phyloP scores from a whole-genome alignment of 2,797 vertebrate genomes.

The Falco peregrinus region DNA sequence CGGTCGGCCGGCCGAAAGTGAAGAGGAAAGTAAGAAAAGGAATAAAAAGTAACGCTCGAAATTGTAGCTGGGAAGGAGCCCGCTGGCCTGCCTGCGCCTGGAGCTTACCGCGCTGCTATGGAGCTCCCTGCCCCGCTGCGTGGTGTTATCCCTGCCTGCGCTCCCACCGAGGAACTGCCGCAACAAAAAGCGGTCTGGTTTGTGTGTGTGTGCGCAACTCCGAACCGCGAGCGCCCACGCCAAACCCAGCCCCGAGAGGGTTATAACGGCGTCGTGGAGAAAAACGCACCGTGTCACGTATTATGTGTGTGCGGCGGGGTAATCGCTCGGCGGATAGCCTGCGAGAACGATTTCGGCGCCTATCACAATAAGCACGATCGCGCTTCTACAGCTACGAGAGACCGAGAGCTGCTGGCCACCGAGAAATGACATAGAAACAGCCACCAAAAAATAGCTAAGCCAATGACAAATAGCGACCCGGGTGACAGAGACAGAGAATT shows the following conservation, averaged over 20 bases:
- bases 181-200: not conserved
- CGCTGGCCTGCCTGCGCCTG: not conserved
- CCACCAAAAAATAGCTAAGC: constrained; percentile 50
- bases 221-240: constrained; percentile 5
- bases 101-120: not conserved
- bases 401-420: constrained; percentile 41
- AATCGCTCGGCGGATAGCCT: not conserved
- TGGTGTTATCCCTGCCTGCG: not conserved
- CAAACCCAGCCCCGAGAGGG: constrained; percentile 12
- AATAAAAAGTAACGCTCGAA: constrained; percentile 56
- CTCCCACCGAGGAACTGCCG: not conserved
- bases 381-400: not conserved
- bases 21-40: constrained; percentile 51
- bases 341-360: not conserved
- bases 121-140: not conserved
- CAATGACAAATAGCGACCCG: constrained; percentile 66
- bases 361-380: constrained; percentile 39
- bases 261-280: constrained; percentile 54
- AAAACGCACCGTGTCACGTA: constrained; percentile 58
- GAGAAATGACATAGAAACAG: constrained; percentile 58
- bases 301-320: not conserved
- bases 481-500: constrained; percentile 60
- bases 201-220: not conserved
- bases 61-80: constrained; percentile 22
- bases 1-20: not conserved